Evolutionary conservation across 1,140 invertebrate genomes (phyloP), one percentile per base, ranked within the genome.

Genomic region (Nylanderia fulva): DNA sequence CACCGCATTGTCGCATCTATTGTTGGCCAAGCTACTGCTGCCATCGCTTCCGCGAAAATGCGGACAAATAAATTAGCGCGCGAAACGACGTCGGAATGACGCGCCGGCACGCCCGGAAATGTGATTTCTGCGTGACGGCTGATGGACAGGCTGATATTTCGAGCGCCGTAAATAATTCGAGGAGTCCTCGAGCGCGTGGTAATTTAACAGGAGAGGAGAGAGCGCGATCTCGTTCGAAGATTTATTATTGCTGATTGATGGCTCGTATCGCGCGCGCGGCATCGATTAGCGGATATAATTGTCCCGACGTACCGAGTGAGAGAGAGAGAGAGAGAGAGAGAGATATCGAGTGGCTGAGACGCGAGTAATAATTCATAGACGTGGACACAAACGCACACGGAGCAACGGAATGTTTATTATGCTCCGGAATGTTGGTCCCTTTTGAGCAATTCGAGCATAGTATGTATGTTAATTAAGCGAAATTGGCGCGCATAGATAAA

Each of bases 51-150:
- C 74, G 39, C 60, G 61, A 85, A 85, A 77, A 85, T 33, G 58
- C 83, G 48, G 74, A 24, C 72, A 79, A 85, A 85, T 85, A 85
- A 85, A 85, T 85, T 76, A 85, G 33, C 74, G 24, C 64, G 66
- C 42, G 27, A 36, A 84, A 52, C 52, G 77, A 82, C 80, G 80
- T 84, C 42, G 71, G 75, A 84, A 84, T 74, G 80, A 76, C 61
- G 48, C 74, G 74, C 74, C 58, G 24, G 61, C 48, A 45, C 61
- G 36, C 29, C 74, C 83, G 83, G 83, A 85, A 77, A 85, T 85
- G 83, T 63, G 74, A 85, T 85, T 85, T 79, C 83, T 79, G 36
- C 72, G 72, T 85, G 83, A 85, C 74, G 83, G 72, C 33, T 85
- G 74, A 85, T 39, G 58, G 74, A 85, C 83, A 36, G 77, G 60